Evolutionary conservation across 2,888 invertebrate species (phyloP).

Genomic region (Rhabditoides inermis): DNA sequence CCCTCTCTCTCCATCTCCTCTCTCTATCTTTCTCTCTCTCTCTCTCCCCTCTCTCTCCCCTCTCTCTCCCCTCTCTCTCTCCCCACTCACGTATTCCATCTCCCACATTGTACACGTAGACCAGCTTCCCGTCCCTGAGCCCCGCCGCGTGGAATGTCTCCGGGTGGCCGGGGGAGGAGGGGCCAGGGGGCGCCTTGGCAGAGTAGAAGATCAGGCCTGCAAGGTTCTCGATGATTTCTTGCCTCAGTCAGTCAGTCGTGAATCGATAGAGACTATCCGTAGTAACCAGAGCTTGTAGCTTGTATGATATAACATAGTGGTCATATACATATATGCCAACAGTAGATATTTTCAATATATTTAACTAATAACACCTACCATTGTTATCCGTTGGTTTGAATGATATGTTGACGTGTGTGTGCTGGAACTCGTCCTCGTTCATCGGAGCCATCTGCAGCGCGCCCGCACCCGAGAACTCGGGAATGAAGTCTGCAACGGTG

Average conservation of each 20-base stretch:
- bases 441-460: constrained; percentile 37
- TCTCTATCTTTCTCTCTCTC: too few relatives aligned
- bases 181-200: constrained; percentile 4
- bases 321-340: too few relatives aligned
- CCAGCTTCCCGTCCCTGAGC: constrained; percentile 28
- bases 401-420: constrained; percentile 30
- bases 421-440: constrained; percentile 25
- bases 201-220: constrained; percentile 23
- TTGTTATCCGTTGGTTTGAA: constrained; percentile 24
- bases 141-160: constrained; percentile 15
- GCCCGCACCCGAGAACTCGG: constrained; percentile 30
- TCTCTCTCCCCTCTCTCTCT: too few relatives aligned
- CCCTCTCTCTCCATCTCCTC: too few relatives aligned
- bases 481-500: constrained; percentile 33
- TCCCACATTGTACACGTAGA: constrained; percentile 40
- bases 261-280: too few relatives aligned
- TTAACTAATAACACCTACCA: too few relatives aligned
- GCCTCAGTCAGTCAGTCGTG: too few relatives aligned
- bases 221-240: too few relatives aligned
- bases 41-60: too few relatives aligned
- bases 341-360: too few relatives aligned
- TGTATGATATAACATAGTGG: too few relatives aligned
- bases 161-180: constrained; percentile 2
- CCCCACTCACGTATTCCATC: constrained; percentile 27
- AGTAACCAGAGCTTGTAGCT: too few relatives aligned